Evolutionary conservation across 2,113 vertebrate species (phyloP), one percentile per base, ranked within the genome.

Genomic region (Bos indicus): DNA sequence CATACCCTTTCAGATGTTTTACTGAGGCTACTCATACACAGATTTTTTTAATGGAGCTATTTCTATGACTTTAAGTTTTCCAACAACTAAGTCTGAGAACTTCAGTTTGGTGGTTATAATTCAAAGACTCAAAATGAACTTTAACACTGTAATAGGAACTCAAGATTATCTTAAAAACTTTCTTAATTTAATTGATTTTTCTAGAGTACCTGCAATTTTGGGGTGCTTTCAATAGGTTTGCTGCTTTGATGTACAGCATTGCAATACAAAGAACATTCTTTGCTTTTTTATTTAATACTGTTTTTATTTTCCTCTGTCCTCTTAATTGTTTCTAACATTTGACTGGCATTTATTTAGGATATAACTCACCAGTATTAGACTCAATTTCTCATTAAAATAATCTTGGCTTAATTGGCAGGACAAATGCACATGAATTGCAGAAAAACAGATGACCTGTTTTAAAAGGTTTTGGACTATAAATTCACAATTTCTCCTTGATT

Each of bases 331-430:
- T 48, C 13, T 96, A 33, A 81, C 74, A 74, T 96, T 84, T 91
- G 23, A 96, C 23, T 57, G 7, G 33, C 30, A 71, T 85, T 81
- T 91, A 74, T 88, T 91, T 85, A 54, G 48, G 88, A 17, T 13
- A 86, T 26, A 48, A 67, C 12, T 52, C 33, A 90, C 30, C 81
- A 88, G 26, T 67, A 60, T 77, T 83, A 95, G 54, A 48, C 33
- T 91, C 11, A 48, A 43, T 86, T 71, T 91, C 77, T 91, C 43
- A 91, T 91, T 93, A 81, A 97, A 84, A 74, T 40, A 3, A 95
- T 54, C 57, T 54, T 97, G 56, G 36, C 19, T 91, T 94, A 54
- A 62, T 78, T 94, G 48, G 21, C 81, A 92, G n/a, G 40, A 88
- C 56, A 88, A 81, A 59, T 51, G 36, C 10, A 56, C 14, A 33